Conservation (phyloP, 2,888 invertebrate genomes). For the Vesta saturnalis region DNA sequence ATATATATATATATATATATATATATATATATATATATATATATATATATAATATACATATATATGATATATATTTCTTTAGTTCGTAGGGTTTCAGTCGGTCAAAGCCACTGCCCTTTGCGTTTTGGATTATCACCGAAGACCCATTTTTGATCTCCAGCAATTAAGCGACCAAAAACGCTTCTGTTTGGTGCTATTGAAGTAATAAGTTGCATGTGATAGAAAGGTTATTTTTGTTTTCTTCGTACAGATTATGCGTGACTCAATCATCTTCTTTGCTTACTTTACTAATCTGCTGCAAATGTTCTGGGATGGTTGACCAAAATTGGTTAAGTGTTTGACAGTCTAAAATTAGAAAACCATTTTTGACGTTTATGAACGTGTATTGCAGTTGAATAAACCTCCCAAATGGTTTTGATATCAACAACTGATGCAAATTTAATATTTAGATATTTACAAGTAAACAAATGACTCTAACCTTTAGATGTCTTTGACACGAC, state of each 20-base stretch:
- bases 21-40: too few relatives aligned
- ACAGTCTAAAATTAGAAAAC: neutral
- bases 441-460: too few relatives aligned
- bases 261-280: too few relatives aligned
- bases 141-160: conserved; percentile 16
- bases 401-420: neutral
- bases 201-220: conserved; percentile 26
- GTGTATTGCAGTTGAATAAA: neutral
- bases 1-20: too few relatives aligned
- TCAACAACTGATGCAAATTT: too few relatives aligned
- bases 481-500: too few relatives aligned
- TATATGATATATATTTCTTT: too few relatives aligned
- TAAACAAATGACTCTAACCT: too few relatives aligned
- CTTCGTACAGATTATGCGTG: conserved; percentile 23
- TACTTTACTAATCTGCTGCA: neutral
- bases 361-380: neutral
- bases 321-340: neutral
- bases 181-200: conserved; percentile 25
- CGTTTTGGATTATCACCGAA: too few relatives aligned
- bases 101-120: too few relatives aligned
- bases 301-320: neutral
- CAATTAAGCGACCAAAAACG: conserved; percentile 19
- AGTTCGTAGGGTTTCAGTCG: too few relatives aligned
- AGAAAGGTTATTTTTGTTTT: conserved; percentile 26
- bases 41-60: too few relatives aligned